phyloP scores from a whole-genome alignment of 2,888 invertebrate genomes.

The Margaritifera margaritifera region DNA sequence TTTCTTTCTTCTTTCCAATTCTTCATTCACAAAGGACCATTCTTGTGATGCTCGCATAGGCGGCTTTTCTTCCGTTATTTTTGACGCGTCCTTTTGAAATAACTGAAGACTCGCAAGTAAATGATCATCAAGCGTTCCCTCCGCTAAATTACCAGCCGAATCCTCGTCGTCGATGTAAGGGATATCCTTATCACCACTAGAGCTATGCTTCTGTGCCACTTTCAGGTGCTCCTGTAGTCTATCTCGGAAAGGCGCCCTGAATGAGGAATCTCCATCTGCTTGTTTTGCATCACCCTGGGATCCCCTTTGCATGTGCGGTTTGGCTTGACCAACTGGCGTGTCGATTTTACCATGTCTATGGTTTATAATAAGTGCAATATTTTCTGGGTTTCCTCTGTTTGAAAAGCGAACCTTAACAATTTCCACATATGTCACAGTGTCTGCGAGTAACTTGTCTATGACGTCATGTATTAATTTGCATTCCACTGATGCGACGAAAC shows the following conservation, averaged over 20 bases:
- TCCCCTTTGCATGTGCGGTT: neutral
- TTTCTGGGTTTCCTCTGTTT: slow-evolving; percentile 30
- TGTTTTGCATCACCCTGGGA: neutral
- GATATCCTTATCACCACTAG: slow-evolving; percentile 22
- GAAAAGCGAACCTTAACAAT: slow-evolving; percentile 26
- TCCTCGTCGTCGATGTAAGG: slow-evolving; percentile 41
- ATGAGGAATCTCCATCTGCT: neutral
- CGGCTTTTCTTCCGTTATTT: slow-evolving; percentile 5
- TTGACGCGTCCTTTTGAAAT: slow-evolving; percentile 24
- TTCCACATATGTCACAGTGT: slow-evolving; percentile 19
- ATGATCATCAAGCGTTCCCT: slow-evolving; percentile 53
- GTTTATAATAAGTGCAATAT: slow-evolving; percentile 15
- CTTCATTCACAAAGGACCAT: slow-evolving; percentile 50
- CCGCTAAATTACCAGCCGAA: slow-evolving; percentile 25
- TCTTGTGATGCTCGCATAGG: slow-evolving; percentile 35
- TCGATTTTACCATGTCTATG: slow-evolving; percentile 9
- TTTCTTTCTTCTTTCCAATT: slow-evolving; percentile 25
- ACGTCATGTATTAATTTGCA: slow-evolving; percentile 41
- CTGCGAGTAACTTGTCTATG: slow-evolving; percentile 15
- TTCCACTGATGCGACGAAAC: slow-evolving; percentile 45
- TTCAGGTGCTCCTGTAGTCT: slow-evolving; percentile 28
- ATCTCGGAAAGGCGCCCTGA: slow-evolving; percentile 19
- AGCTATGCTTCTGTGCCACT: slow-evolving; percentile 12
- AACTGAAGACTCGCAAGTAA: slow-evolving; percentile 46
- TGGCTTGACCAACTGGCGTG: neutral